Base-by-base conservation (phyloP, 2,888 invertebrate genomes). In the Allolobophora icterica region DNA sequence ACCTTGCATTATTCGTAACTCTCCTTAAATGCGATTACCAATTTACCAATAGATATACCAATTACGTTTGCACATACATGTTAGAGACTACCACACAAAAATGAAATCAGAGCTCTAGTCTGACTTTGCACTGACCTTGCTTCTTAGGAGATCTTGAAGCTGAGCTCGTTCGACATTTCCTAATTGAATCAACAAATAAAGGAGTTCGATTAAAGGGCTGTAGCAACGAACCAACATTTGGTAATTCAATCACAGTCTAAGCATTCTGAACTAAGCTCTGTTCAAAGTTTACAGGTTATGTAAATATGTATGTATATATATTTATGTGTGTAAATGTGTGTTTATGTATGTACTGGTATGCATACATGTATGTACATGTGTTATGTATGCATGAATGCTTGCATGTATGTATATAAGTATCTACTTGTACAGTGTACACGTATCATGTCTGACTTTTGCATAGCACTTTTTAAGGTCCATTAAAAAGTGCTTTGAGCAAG, bases 121-220 rank as follows among this genome's bases (percentile, higher is more conserved):
- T 71, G 71, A 71, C n/a, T 30, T n/a, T 71, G 30, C 24, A 71
- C 30, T 71, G 71, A 71, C 30, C n/a, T 71, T 71, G 17, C 71
- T 30, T 71, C 11, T 30, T 71, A 71, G 92, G 92, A 89, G 92
- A 92, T 52, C 91, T 91, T 1, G 91, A 91, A 83, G 97, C 97
- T 94, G 98, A 98, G 94, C 96, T 98, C 87, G 99, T 99, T 91
- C 97, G 99, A 34, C 99, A 99, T 95, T 99, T 99, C 96, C 96
- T 99, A 90, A 98, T 99, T 93, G 99, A 99, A 95, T 99, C 99
- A 15, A 98, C 99, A 35, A 97, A 98, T 34, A 97, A 98, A 93
- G 99, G 99, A 91, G 99, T 99, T 91, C 96, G 98, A 91, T 96
- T 99, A 93, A 98, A 99, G 95, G 99, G 99, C 90, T 98, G 98